Evolutionary conservation across 64 coral and sea anemone species (phyloP), one percentile per base, ranked within the genome.

Genomic region (Porites australiensis): DNA sequence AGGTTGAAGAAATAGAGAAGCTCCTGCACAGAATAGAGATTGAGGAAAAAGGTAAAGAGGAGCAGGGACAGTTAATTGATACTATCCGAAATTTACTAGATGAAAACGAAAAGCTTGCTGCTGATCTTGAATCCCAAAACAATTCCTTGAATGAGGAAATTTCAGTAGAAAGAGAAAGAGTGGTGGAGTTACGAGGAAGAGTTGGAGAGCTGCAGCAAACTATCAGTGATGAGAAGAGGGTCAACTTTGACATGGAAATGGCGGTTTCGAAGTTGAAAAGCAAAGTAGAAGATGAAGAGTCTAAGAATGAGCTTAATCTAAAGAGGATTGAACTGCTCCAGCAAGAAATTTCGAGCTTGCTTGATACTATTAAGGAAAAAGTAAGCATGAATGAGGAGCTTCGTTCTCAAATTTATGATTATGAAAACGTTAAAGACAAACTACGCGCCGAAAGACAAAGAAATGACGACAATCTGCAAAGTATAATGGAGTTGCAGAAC

Each of bases 91-190:
- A 72, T 7, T 88, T 98, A 47, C 46, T 98, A 50, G 90, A 96
- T 53, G 95, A 96, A 49, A 89, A 73, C 77, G 92, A 93, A 59
- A 90, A 96, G 78, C 78, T 96, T 46, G 90, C 83, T 16, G 79
- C 27, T 57, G 83, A 96, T 53, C 88, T 93, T 51, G 90, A 96
- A 73, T 87, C 74, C 6, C 90, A 88, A 90, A 96, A 96, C 82
- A 77, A 93, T 10, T 46, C 66, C 74, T 69, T 96, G n/a, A 96
- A 83, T 45, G 78, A 91, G 52, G 74, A 90, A 2, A 91, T 94
- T 16, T 37, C 37, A n/a, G 77, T 87, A 79, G 95, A 97, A 65
- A 94, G 68, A 63, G 80, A 50, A 16, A 74, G 76, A 20, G 84
- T 93, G 11, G 82, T 84, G 73, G 88, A 94, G 27, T 49, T 94